Evolutionary conservation across 2,888 invertebrate species (phyloP).

Genomic region (Sphecodes monilicornis): DNA sequence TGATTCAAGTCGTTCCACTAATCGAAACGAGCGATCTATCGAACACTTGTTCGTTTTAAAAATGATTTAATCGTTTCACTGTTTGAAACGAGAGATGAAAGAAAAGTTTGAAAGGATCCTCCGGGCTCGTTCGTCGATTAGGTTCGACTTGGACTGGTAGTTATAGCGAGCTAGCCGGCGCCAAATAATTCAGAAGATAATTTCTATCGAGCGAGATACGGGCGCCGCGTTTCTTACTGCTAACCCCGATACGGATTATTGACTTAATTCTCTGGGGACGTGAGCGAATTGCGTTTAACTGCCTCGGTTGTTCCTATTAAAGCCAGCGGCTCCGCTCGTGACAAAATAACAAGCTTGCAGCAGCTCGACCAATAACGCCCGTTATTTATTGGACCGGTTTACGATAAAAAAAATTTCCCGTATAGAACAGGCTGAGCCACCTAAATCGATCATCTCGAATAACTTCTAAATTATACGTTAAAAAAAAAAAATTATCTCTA

Average conservation of each 20-base stretch:
- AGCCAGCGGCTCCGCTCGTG: not conserved
- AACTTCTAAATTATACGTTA: no score
- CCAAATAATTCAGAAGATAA: constrained; percentile 45
- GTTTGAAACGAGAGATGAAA: not conserved
- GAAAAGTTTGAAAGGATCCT: not conserved
- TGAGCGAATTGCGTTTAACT: constrained; percentile 40
- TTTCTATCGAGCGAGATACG: constrained; percentile 44
- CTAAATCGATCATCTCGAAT: not conserved
- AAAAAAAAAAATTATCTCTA: no score
- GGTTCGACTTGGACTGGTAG: constrained; percentile 17
- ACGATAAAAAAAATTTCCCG: not conserved
- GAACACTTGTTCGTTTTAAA: no score
- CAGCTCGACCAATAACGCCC: not conserved
- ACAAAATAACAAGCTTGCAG: not conserved
- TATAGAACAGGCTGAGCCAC: not conserved
- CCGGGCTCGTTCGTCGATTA: not conserved
- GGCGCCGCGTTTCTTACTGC: constrained; percentile 25
- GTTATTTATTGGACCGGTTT: not conserved
- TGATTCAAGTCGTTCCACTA: not conserved
- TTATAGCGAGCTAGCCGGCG: constrained; percentile 28
- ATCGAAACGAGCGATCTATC: no score
- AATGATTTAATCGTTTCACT: no score
- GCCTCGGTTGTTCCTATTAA: constrained; percentile 6
- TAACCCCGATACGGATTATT: constrained; percentile 54
- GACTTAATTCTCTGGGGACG: constrained; percentile 50